phyloP scores from a whole-genome alignment of 2,888 invertebrate species.

The Cantharis nigra region DNA sequence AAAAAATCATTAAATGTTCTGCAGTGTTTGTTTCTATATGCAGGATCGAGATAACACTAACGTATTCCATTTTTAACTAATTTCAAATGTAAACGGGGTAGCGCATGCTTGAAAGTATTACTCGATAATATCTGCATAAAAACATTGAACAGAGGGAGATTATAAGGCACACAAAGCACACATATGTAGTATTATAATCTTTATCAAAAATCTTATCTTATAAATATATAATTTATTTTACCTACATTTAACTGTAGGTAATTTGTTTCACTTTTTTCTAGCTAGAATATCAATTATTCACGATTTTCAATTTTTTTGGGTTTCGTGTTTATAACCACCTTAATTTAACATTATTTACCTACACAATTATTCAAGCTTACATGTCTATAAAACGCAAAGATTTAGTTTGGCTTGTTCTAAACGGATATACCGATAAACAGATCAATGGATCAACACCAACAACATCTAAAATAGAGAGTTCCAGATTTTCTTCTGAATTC shows the following conservation, averaged over 20 bases:
- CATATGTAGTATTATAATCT: not conserved
- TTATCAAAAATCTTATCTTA: not conserved
- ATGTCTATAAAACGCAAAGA: too few species aligned
- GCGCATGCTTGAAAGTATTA: constrained; percentile 50
- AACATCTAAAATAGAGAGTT: too few species aligned
- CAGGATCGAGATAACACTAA: constrained; percentile 26
- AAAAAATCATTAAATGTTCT: constrained; percentile 23
- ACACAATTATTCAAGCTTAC: not conserved
- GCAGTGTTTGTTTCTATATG: constrained; percentile 24
- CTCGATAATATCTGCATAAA: constrained; percentile 45
- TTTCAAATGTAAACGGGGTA: constrained; percentile 25
- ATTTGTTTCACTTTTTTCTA: not conserved
- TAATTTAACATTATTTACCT: not conserved
- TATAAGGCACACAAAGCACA: not conserved
- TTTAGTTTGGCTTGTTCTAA: too few species aligned
- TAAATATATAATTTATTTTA: not conserved
- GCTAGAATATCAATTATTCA: not conserved
- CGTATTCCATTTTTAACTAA: constrained; percentile 25
- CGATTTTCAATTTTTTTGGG: not conserved
- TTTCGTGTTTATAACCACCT: not conserved
- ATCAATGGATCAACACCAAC: too few species aligned
- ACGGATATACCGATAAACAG: too few species aligned
- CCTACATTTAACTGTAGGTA: not conserved
- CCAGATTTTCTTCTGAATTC: too few species aligned
- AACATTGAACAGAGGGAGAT: constrained; percentile 8